Conservation (phyloP, 35 echinoderm and acorn worm species). For the Eucidaris tribuloides region DNA sequence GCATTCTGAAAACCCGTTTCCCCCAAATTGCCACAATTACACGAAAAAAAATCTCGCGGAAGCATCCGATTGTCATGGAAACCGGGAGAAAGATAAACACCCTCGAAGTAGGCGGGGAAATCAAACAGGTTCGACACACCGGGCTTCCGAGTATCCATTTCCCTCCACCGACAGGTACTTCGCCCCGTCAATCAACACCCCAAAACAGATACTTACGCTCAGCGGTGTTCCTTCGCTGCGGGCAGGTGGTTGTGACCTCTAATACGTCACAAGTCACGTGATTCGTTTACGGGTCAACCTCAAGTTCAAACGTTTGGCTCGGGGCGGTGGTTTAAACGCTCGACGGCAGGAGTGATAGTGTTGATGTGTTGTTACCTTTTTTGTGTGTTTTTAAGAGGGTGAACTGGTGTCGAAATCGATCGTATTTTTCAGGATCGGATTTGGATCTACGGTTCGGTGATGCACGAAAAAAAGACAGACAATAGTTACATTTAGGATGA, state of each 20-base stretch:
- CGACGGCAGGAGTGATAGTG: not conserved
- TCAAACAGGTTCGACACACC: not conserved
- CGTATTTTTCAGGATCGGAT: no score
- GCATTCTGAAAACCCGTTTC: no score
- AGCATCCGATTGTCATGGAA: not conserved
- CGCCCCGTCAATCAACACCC: not conserved
- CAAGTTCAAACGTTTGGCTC: not conserved
- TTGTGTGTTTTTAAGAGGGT: no score
- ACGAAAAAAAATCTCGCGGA: no score
- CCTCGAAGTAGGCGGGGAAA: not conserved
- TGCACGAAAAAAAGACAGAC: no score
- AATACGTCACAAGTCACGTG: constrained; percentile 17
- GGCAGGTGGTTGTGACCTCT: constrained; percentile 6
- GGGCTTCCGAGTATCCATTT: not conserved
- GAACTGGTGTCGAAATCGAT: no score
- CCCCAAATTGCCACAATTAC: no score
- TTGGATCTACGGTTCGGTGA: no score
- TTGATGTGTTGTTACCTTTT: not conserved
- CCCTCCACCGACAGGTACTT: not conserved
- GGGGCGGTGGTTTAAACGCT: not conserved
- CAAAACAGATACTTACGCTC: not conserved
- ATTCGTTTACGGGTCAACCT: not conserved
- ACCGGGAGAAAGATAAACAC: not conserved
- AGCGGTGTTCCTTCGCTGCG: not conserved
- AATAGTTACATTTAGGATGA: no score